A percentile compares a stretch with the other conserved stretches of the same genome.
phyloP scores from a whole-genome alignment of 2,113 vertebrate species.

The Dromaius novaehollandiae region DNA sequence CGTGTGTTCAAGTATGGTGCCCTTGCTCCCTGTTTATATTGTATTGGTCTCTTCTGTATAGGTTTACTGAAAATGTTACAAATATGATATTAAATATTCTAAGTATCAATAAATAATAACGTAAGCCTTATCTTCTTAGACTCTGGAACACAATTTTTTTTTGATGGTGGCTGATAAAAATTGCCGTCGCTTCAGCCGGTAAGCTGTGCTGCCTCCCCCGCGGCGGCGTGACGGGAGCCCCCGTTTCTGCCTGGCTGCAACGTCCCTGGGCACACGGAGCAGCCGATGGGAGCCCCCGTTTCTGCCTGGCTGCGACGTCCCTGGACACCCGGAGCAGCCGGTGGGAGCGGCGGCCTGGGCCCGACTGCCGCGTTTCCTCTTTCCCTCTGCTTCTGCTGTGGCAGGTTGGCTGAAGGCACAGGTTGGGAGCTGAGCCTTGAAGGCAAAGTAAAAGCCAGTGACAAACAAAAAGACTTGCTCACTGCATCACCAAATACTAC shows the following conservation, averaged over 20 bases:
- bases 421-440: too few relatives aligned
- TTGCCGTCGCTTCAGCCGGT: neutral
- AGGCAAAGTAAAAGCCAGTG: neutral
- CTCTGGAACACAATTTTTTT: neutral
- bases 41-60: neutral
- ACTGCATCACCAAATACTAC: neutral
- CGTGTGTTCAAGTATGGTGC: neutral
- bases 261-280: neutral
- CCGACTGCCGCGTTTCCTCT: neutral
- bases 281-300: neutral
- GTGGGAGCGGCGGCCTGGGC: neutral
- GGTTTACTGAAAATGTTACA: neutral
- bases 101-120: neutral
- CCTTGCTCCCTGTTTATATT: neutral
- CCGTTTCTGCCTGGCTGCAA: neutral
- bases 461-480: constrained; percentile 8
- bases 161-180: neutral
- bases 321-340: neutral
- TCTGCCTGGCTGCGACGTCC: neutral
- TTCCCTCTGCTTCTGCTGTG: neutral
- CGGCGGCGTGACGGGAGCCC: neutral
- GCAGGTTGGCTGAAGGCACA: neutral
- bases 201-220: neutral
- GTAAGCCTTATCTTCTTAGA: neutral
- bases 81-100: neutral